phyloP scores from a whole-genome alignment of 2,797 vertebrate species.

The Pachyuromys duprasi region DNA sequence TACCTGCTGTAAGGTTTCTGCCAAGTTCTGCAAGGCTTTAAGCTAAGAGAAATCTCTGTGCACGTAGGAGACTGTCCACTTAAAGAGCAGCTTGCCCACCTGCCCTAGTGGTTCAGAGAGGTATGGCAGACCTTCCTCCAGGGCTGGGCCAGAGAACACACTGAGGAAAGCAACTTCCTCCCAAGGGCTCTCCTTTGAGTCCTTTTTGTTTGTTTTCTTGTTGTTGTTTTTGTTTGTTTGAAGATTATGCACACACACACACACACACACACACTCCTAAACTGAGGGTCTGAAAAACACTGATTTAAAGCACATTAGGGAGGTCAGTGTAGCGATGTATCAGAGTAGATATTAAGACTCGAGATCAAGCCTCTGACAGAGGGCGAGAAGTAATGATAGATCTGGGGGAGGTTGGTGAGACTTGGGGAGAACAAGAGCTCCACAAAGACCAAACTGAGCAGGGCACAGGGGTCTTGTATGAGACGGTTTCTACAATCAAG shows the following conservation, averaged over 20 bases:
- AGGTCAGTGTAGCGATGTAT: too few relatives aligned
- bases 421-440: too few relatives aligned
- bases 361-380: too few relatives aligned
- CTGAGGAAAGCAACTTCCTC: slow-evolving; percentile 39
- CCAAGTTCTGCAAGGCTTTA: slow-evolving; percentile 57
- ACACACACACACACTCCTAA: neutral
- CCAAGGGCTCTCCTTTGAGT: neutral
- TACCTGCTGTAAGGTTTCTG: slow-evolving; percentile 56
- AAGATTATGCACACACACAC: neutral
- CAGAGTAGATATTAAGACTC: too few relatives aligned
- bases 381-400: too few relatives aligned
- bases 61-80: slow-evolving; percentile 58
- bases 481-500: too few relatives aligned
- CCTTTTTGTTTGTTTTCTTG: too few relatives aligned
- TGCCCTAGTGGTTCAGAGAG: neutral
- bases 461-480: too few relatives aligned
- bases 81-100: slow-evolving; percentile 59
- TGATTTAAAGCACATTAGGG: neutral
- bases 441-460: too few relatives aligned
- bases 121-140: slow-evolving; percentile 36
- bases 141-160: neutral
- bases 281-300: neutral
- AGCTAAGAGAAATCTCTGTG: slow-evolving; percentile 67
- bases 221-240: neutral
- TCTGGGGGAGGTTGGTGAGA: too few relatives aligned